Conservation (phyloP, 2,113 vertebrate species). For the Otolemur garnettii region DNA sequence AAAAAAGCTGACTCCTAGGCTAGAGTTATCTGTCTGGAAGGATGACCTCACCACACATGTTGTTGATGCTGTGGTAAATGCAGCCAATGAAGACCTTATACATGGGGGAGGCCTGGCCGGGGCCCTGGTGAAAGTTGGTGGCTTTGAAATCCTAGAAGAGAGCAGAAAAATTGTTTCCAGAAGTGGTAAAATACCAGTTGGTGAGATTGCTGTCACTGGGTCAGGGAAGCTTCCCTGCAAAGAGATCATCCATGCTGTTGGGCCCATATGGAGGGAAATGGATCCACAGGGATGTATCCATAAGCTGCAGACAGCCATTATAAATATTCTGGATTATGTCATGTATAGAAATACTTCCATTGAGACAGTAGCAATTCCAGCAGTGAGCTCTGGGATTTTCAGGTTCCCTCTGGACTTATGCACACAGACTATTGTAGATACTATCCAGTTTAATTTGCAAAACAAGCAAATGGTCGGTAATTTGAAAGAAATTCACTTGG, state of each 20-base stretch:
- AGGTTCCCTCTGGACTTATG: conserved; percentile 90
- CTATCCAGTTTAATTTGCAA: conserved; percentile 61
- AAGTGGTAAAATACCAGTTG: conserved; percentile 51
- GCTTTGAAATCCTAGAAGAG: conserved; percentile 85
- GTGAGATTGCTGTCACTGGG: conserved; percentile 77
- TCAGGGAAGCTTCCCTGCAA: conserved; percentile 89
- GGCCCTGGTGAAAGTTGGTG: conserved; percentile 89
- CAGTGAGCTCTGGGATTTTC: conserved; percentile 94
- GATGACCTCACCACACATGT: conserved; percentile 90
- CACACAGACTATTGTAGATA: conserved; percentile 87
- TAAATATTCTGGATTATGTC: conserved; percentile 80
- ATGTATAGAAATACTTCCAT: fast-evolving
- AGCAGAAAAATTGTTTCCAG: not conserved
- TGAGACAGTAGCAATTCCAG: conserved; percentile 93
- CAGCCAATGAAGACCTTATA: conserved; percentile 88
- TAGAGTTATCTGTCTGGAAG: conserved; percentile 91
- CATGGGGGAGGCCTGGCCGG: conserved; percentile 91
- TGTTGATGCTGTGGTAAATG: conserved; percentile 92
- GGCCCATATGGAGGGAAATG: conserved; percentile 61
- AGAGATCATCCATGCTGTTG: conserved; percentile 92
- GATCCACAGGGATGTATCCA: fast-evolving
- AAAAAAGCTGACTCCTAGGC: conserved; percentile 41
- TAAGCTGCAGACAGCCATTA: conserved; percentile 73
- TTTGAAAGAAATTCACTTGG: conserved; percentile 89
- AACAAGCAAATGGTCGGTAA: fast-evolving